Base-by-base conservation (phyloP, 2,797 vertebrate species). In the Hoplostethus atlanticus region DNA sequence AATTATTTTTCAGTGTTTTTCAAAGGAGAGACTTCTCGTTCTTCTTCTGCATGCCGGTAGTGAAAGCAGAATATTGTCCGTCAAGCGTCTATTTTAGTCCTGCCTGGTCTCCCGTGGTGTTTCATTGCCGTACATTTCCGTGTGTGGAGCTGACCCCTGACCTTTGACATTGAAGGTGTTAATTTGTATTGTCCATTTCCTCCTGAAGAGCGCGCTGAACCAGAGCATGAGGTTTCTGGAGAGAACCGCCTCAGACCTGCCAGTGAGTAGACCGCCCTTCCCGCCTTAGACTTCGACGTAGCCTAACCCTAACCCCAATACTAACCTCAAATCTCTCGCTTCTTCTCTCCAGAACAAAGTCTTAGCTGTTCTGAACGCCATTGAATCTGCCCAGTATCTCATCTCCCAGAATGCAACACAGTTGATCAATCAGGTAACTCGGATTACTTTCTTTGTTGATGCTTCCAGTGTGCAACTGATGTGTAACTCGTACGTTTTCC, bases 331-430 rank as follows among this genome's bases (percentile, higher is more conserved):
- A 64, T 1, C 12, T 8, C 7, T 52, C 12, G 3, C 9, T 5
- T 66, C 64, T 64, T 13, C 77, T 82, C 72, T 82, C 4, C 84
- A 99, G 98, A 92, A 87, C 59, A 96, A 95, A 91, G 93, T 98
- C 64, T 74, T 84, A 55, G 90, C 87, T 15, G 90, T 96, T 59
- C 85, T 98, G 11, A 63, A 81, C 0, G 87, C 93, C 58, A 89
- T 98, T 66, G 93, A 97, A 63, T 84, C 92, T 25, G 95, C 96
- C 11, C 97, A 99, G 89, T 65, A 85, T 68, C 96, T 98, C 76
- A 94, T 99, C 84, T 95, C 93, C 75, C 91, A 94, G 15, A 96
- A 96, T 0, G 93, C 95, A 54, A 93, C 96, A 7, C 80, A 85
- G 13, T 64, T 97, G 82, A 92, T 97, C 80, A 87, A 90, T 28